A percentile compares a stretch with the other conserved stretches of the same genome.
phyloP scores from a whole-genome alignment of 2,888 invertebrate species.

The Ptychoptera albimana region DNA sequence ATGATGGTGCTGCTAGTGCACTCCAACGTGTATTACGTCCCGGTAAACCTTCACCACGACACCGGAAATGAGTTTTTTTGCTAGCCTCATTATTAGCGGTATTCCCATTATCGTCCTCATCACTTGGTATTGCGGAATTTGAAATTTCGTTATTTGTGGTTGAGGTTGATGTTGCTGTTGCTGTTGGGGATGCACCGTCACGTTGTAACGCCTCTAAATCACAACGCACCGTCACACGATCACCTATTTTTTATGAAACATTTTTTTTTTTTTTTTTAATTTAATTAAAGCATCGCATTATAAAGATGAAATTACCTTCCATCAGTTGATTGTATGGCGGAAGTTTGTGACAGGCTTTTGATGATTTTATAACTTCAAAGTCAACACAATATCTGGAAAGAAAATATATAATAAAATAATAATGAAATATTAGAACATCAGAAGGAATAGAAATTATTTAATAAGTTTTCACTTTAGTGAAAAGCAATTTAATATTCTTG shows the following conservation, averaged over 20 bases:
- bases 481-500: too few relatives aligned
- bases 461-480: too few relatives aligned
- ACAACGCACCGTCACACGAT: constrained; percentile 64
- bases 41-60: constrained; percentile 71
- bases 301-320: constrained; percentile 42
- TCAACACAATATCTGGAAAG: constrained; percentile 71
- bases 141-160: constrained; percentile 11
- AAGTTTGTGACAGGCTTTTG: constrained; percentile 65
- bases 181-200: constrained; percentile 14
- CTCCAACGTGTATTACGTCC: constrained; percentile 66
- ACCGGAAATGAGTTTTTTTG: constrained; percentile 27
- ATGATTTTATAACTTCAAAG: constrained; percentile 67
- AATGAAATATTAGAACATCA: too few relatives aligned
- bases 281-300: not conserved
- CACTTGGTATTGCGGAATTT: constrained; percentile 12
- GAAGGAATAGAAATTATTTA: too few relatives aligned
- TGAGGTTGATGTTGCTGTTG: constrained; percentile 7
- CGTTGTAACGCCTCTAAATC: constrained; percentile 62
- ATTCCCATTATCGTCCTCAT: constrained; percentile 8
- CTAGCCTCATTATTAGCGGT: constrained; percentile 3
- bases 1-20: constrained; percentile 69
- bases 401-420: constrained; percentile 10
- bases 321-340: constrained; percentile 51
- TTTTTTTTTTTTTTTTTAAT: not conserved
- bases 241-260: constrained; percentile 35